Evolutionary conservation across 1,140 invertebrate species (phyloP).

Genomic region (Neodiprion virginianus): DNA sequence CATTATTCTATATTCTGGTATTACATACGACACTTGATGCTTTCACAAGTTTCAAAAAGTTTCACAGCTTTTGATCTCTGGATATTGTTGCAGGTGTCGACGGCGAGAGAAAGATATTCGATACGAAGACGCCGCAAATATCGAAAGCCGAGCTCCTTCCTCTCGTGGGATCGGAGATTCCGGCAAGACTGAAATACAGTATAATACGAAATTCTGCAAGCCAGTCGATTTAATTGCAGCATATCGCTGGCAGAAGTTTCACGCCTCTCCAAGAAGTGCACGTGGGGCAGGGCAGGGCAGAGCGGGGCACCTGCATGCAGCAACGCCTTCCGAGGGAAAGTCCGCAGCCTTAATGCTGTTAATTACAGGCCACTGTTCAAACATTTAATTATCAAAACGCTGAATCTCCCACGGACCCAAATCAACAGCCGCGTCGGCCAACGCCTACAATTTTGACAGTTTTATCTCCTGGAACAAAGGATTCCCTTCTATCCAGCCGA

Average conservation of each 20-base stretch:
- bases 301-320: conserved; percentile 16
- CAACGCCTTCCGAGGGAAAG: conserved; percentile 2
- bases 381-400: conserved; percentile 48
- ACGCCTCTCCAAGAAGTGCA: conserved; percentile 31
- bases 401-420: conserved; percentile 34
- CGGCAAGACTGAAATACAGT: no score
- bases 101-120: no score
- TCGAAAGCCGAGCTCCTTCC: no score
- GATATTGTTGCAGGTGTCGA: no score
- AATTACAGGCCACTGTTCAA: conserved; percentile 51
- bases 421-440: conserved; percentile 30
- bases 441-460: conserved; percentile 17
- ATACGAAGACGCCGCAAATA: no score
- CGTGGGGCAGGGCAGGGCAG: conserved; percentile 16
- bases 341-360: conserved; percentile 45
- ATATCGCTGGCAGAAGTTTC: conserved; percentile 42
- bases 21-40: no score
- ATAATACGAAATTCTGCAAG: conserved; percentile 29
- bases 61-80: no score
- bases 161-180: no score
- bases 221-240: conserved; percentile 53
- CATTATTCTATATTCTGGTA: no score
- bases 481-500: not conserved
- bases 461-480: conserved; percentile 10
- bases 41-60: no score